A percentile compares a stretch with the other conserved stretches of the same genome.
Conservation (phyloP, 92 coral and sea anemone species). For the Phymanthus crucifer region DNA sequence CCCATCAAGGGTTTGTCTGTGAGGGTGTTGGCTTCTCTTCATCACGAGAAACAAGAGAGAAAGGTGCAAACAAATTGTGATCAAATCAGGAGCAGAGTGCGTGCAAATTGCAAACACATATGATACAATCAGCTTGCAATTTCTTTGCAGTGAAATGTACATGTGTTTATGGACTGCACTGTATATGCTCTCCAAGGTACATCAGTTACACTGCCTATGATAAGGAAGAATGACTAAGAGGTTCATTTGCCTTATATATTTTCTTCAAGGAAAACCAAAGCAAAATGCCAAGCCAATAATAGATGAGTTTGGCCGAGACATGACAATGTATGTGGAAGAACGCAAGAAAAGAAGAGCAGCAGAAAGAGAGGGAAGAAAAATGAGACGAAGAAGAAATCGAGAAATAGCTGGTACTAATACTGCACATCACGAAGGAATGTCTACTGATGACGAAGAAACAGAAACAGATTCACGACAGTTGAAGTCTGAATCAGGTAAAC, state of each 20-base stretch:
- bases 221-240: no score
- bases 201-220: no score
- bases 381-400: slow-evolving; percentile 79
- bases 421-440: slow-evolving; percentile 90
- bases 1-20: no score
- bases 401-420: slow-evolving; percentile 57
- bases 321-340: slow-evolving; percentile 62
- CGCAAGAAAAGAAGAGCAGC: slow-evolving; percentile 83
- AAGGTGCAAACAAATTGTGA: no score
- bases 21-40: no score
- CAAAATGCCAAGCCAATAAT: slow-evolving; percentile 40
- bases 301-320: slow-evolving; percentile 81
- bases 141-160: no score
- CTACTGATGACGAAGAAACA: slow-evolving; percentile 96
- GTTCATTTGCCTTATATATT: neutral
- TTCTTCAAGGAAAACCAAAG: slow-evolving; percentile 43
- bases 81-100: no score
- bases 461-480: slow-evolving; percentile 81
- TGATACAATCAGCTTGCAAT: no score
- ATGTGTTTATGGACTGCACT: neutral
- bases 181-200: neutral
- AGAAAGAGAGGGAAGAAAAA: slow-evolving; percentile 94
- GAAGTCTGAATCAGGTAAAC: slow-evolving; percentile 83
- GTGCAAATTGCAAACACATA: no score
- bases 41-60: no score